Conservation (phyloP, 2,113 vertebrate genomes). For the Pandion haliaetus region DNA sequence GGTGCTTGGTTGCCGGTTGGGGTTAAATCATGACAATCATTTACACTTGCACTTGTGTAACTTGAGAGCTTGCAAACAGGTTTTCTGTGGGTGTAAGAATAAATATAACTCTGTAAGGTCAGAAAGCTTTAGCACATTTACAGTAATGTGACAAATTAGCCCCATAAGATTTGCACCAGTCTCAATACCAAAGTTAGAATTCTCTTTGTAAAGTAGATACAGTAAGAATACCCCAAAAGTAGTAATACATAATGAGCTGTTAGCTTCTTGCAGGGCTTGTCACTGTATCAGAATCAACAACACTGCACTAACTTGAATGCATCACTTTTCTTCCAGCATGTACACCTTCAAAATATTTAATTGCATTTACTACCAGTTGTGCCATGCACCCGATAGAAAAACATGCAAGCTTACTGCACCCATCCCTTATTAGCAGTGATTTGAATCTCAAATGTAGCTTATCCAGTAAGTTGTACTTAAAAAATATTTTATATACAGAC, state of each 20-base stretch:
- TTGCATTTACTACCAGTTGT: background rate
- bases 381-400: background rate
- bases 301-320: background rate
- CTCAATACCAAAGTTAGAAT: background rate
- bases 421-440: background rate
- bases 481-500: background rate
- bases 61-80: conserved; percentile 4
- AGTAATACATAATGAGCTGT: background rate
- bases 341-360: background rate
- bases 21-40: background rate
- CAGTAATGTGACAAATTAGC: background rate
- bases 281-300: background rate
- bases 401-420: background rate
- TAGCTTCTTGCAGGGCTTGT: background rate
- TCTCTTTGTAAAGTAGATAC: background rate
- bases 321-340: background rate
- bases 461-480: background rate
- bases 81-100: conserved; percentile 38
- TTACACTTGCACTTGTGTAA: background rate
- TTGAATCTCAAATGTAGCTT: background rate
- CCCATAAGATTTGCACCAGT: background rate
- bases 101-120: conserved; percentile 35
- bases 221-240: background rate
- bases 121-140: conserved; percentile 1
- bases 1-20: too few relatives aligned